A percentile compares a stretch with the other conserved stretches of the same genome.
phyloP scores from a whole-genome alignment of 2,113 vertebrate species.

The Psophia crepitans region DNA sequence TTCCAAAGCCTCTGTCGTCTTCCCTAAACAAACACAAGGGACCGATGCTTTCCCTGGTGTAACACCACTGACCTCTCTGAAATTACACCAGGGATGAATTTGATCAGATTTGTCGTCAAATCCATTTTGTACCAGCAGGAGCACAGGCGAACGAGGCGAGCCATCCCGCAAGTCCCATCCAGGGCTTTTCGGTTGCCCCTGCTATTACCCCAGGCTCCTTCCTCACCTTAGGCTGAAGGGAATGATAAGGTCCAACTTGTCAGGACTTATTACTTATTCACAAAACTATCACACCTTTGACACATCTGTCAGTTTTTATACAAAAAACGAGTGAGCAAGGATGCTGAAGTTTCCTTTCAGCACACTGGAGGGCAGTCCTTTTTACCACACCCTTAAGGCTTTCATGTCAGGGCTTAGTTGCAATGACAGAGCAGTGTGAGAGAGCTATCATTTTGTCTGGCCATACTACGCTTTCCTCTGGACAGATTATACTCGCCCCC shows the following conservation, averaged over 20 bases:
- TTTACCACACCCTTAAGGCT: slow-evolving; percentile 66
- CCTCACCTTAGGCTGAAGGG: slow-evolving; percentile 73
- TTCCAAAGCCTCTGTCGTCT: neutral
- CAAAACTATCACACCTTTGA: slow-evolving; percentile 75
- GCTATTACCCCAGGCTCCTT: slow-evolving; percentile 53
- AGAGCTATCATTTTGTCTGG: slow-evolving; percentile 40
- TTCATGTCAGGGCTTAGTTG: slow-evolving; percentile 52
- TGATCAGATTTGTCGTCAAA: slow-evolving; percentile 58
- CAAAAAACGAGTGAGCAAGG: slow-evolving; percentile 71
- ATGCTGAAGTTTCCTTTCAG: slow-evolving; percentile 67
- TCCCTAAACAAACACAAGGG: slow-evolving; percentile 35
- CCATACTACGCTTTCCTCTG: neutral
- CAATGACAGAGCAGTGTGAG: slow-evolving; percentile 50
- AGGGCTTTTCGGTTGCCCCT: slow-evolving; percentile 48
- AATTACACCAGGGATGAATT: slow-evolving; percentile 48
- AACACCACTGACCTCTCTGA: slow-evolving; percentile 40
- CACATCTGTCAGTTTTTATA: slow-evolving; percentile 80
- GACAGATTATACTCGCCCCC: slow-evolving; percentile 39
- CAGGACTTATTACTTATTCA: slow-evolving; percentile 76
- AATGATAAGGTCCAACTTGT: slow-evolving; percentile 78
- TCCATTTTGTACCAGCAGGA: slow-evolving; percentile 50
- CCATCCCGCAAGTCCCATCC: slow-evolving; percentile 43
- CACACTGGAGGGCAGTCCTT: slow-evolving; percentile 66
- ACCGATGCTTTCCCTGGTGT: neutral
- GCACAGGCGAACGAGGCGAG: neutral